phyloP scores from a whole-genome alignment of 2,113 vertebrate genomes.

The Xiphorhynchus elegans region DNA sequence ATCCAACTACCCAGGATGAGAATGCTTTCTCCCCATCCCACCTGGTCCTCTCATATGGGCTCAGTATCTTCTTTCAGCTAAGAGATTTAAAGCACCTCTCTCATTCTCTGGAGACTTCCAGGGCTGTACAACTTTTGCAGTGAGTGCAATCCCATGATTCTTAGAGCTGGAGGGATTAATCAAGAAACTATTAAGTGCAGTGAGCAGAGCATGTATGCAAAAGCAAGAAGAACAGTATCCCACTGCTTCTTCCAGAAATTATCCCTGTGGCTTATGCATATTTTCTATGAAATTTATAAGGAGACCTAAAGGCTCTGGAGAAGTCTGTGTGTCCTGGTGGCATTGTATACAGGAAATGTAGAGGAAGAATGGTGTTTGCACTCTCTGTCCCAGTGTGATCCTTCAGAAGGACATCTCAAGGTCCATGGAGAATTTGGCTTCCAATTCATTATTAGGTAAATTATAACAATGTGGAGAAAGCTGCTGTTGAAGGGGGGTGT shows the following conservation, averaged over 20 bases:
- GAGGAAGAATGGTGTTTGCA: background rate
- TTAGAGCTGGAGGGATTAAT: background rate
- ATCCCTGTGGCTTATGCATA: background rate
- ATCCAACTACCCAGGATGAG: background rate
- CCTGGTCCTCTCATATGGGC: rapidly evolving
- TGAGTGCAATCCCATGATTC: rapidly evolving
- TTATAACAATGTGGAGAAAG: background rate
- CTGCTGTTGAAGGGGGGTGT: background rate
- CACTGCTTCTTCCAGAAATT: background rate
- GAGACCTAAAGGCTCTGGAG: background rate
- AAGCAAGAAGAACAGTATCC: background rate
- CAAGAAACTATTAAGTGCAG: background rate
- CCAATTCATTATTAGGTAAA: background rate
- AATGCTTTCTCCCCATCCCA: background rate
- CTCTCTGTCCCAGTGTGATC: background rate
- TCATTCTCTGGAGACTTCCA: background rate
- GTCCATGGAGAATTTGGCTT: background rate
- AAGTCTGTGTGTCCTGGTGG: background rate
- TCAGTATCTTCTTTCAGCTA: background rate
- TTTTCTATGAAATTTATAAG: background rate
- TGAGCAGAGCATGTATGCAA: background rate
- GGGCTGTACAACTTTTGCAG: background rate
- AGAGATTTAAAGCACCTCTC: background rate
- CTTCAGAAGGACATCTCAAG: background rate
- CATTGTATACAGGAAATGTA: background rate